Conservation (phyloP, 2,888 invertebrate genomes). For the Fragum sueziense region DNA sequence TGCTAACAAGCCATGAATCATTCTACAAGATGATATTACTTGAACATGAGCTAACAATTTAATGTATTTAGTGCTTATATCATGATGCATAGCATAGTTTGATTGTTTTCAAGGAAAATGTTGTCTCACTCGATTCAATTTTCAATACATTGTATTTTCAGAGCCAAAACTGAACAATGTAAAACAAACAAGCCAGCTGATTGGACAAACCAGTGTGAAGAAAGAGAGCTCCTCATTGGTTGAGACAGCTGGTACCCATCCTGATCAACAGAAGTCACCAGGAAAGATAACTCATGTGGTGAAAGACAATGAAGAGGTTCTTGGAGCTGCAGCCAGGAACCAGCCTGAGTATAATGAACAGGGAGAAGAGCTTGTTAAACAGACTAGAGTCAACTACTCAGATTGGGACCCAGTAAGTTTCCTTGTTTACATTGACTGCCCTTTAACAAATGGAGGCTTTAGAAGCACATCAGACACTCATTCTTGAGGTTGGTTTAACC, state of each 20-base stretch:
- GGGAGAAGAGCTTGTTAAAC: conserved; percentile 65
- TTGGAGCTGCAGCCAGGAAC: conserved; percentile 15
- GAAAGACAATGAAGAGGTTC: conserved; percentile 15
- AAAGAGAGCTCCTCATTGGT: neutral
- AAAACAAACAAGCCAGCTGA: neutral
- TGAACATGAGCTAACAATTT: too few species aligned
- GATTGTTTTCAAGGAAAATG: too few species aligned
- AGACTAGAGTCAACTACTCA: conserved; percentile 73
- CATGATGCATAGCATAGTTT: too few species aligned
- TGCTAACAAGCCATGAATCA: too few species aligned
- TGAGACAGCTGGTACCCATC: neutral
- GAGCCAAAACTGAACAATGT: neutral
- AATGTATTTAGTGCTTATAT: too few species aligned
- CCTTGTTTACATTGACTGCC: neutral
- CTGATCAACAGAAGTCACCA: neutral
- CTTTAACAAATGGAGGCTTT: too few species aligned
- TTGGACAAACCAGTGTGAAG: neutral
- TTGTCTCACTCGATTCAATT: too few species aligned
- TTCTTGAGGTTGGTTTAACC: too few species aligned
- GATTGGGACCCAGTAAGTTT: conserved; percentile 81
- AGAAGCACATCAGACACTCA: too few species aligned
- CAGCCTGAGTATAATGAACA: conserved; percentile 71
- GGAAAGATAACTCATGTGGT: conserved; percentile 2
- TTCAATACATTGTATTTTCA: too few species aligned
- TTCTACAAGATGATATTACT: too few species aligned